Percentiles rank a stretch among this genome's conserved stretches.
Evolutionary conservation across 2,797 vertebrate species (phyloP).

Genomic region (Accipiter superciliosus): DNA sequence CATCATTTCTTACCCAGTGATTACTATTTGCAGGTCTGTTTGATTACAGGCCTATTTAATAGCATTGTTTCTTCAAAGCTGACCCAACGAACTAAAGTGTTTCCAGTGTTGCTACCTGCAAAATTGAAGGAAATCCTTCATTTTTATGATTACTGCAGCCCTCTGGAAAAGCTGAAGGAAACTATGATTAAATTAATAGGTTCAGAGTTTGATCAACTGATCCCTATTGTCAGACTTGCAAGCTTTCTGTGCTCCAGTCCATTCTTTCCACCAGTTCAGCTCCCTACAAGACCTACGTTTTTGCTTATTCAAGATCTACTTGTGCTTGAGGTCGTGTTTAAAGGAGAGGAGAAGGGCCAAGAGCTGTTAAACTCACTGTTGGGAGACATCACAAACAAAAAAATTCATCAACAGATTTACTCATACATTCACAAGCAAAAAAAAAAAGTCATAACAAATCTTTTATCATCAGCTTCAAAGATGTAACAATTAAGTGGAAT

Average conservation of each 20-base stretch:
- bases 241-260: not conserved
- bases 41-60: slow-evolving; percentile 29
- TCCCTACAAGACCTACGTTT: not conserved
- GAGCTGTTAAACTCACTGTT: not conserved
- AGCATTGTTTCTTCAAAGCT: slow-evolving; percentile 9
- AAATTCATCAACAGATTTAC: not conserved
- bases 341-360: not conserved
- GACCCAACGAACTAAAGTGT: not conserved
- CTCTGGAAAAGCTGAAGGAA: not conserved
- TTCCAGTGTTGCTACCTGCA: not conserved
- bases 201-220: not conserved
- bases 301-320: not conserved
- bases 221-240: not conserved
- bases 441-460: not conserved
- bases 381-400: not conserved
- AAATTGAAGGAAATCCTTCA: not conserved
- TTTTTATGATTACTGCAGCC: not conserved
- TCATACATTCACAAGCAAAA: not conserved
- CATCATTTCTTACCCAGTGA: not conserved
- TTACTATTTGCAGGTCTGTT: not conserved
- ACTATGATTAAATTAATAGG: not conserved
- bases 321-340: not conserved
- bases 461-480: not conserved
- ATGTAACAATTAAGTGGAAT: not conserved
- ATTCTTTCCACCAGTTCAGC: not conserved